Evolutionary conservation across 1,140 invertebrate species (phyloP).

Genomic region (Conus ventricosus): DNA sequence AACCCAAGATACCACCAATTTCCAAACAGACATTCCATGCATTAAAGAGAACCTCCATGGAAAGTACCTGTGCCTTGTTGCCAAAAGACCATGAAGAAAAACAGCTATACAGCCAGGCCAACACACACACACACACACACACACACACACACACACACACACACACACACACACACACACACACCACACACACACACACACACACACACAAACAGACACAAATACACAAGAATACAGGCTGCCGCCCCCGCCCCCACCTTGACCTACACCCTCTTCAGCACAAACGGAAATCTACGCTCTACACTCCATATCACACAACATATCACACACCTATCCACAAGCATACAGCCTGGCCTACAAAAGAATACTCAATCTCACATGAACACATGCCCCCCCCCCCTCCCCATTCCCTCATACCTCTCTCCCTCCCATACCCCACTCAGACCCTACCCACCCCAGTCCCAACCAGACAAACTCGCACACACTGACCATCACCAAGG

Average conservation of each 20-base stretch:
- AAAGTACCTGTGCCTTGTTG: too few species aligned
- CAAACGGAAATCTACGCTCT: too few species aligned
- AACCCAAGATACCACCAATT: too few species aligned
- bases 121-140: too few species aligned
- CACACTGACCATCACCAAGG: constrained; percentile 11
- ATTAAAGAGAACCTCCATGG: too few species aligned
- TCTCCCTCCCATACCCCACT: neutral
- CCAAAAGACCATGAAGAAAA: too few species aligned
- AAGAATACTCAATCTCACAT: neutral
- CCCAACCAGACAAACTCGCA: neutral
- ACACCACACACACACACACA: neutral
- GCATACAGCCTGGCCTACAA: neutral
- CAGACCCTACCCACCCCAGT: neutral
- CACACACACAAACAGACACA: neutral
- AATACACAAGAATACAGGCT: neutral
- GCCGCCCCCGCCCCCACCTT: neutral
- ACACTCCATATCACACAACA: neutral
- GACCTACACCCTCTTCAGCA: too few species aligned
- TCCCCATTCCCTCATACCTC: neutral
- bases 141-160: neutral
- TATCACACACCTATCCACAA: neutral
- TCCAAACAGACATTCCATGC: too few species aligned
- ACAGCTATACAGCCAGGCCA: too few species aligned
- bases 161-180: neutral
- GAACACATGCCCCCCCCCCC: neutral